These are phyloP conservation scores for Hetaerina titia DNA, from an alignment of 2,888 invertebrate genomes.

Conservation along the genomic window DNA sequence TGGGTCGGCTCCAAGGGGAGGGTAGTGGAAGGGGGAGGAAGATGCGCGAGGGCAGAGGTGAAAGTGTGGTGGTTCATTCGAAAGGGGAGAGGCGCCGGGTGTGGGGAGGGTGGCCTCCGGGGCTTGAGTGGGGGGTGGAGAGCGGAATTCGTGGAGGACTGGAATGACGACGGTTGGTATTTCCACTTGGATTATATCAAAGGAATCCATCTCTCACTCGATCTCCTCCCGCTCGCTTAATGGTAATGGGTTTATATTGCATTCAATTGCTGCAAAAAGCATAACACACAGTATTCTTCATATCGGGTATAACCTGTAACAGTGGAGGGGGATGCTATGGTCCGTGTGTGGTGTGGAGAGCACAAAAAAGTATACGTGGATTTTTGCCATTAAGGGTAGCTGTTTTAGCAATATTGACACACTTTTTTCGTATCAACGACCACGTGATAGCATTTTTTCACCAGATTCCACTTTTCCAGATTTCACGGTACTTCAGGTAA, in stretches of 20 bases:
- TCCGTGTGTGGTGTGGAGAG: not conserved
- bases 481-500: no score
- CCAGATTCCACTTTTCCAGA: no score
- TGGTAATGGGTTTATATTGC: not conserved
- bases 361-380: no score
- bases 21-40: not conserved
- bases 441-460: no score
- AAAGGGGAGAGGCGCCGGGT: not conserved
- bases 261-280: not conserved
- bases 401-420: not conserved
- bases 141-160: not conserved
- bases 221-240: not conserved
- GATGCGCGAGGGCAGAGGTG: slow-evolving; percentile 5
- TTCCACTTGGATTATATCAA: not conserved
- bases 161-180: not conserved
- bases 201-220: not conserved
- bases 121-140: not conserved
- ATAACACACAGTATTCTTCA: not conserved
- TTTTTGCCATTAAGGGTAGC: not conserved
- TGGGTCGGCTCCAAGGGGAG: not conserved
- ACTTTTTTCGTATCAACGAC: no score
- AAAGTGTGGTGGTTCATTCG: not conserved
- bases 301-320: not conserved
- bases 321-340: not conserved
- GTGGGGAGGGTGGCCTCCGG: not conserved